Evolutionary conservation across 2,113 vertebrate genomes (phyloP).

Genomic region (Rhipidura dahli): DNA sequence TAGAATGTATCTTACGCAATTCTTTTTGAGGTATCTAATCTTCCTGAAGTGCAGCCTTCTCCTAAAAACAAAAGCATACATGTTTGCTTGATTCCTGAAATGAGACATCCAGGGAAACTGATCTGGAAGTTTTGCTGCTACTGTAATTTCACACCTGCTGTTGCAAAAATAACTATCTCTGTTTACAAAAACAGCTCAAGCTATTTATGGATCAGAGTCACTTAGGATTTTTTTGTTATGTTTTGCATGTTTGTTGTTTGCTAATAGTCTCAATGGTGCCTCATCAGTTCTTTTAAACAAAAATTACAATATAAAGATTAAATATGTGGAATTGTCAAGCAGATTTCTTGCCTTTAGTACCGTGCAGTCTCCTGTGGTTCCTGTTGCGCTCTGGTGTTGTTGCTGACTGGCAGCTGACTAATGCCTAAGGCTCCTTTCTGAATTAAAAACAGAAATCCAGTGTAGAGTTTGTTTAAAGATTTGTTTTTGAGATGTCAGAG

Average conservation of each 20-base stretch:
- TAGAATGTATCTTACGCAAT: neutral
- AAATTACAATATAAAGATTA: neutral
- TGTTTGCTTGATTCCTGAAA: neutral
- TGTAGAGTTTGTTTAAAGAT: neutral
- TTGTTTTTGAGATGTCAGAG: neutral
- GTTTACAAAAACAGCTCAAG: constrained; percentile 46
- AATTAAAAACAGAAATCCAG: neutral
- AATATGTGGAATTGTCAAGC: neutral
- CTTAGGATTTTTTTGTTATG: neutral
- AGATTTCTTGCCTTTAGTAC: neutral
- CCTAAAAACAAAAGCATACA: neutral
- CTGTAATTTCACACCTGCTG: constrained; percentile 54
- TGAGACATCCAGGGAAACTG: neutral
- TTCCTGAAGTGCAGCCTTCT: neutral
- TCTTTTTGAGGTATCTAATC: neutral
- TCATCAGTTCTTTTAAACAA: neutral
- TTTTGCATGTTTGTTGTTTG: neutral
- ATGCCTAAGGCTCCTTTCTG: neutral
- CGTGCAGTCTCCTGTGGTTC: neutral
- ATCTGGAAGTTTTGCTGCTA: constrained; percentile 22
- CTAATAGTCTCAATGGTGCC: neutral
- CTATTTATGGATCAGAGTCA: constrained; percentile 31
- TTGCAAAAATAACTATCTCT: constrained; percentile 47
- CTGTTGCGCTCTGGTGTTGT: neutral
- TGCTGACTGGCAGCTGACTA: neutral